Conservation (phyloP, 2,113 vertebrate genomes). For the Phrynocephalus versicolor region DNA sequence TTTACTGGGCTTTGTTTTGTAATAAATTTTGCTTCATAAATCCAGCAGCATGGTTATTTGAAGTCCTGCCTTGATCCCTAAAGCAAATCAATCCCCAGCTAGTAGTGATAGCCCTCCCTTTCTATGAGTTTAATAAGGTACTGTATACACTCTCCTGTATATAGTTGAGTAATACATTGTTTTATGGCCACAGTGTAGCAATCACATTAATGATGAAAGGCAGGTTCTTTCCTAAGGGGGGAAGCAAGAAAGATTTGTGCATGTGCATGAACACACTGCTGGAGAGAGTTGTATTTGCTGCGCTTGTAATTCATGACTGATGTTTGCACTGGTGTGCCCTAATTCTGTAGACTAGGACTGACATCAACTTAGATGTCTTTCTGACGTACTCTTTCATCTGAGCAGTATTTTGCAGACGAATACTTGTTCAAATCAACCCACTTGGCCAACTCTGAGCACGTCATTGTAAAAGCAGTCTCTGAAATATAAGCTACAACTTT, state of each 20-base stretch:
- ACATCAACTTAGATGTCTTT: conserved; percentile 6
- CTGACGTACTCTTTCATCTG: background rate
- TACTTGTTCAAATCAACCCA: background rate
- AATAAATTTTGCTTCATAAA: conserved; percentile 44
- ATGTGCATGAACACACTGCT: background rate
- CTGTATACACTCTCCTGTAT: conserved; percentile 25
- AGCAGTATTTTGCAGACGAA: background rate
- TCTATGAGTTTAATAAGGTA: conserved; percentile 33
- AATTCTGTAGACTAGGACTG: conserved; percentile 8
- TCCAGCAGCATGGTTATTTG: conserved; percentile 47
- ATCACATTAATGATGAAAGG: conserved; percentile 20
- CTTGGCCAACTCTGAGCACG: background rate
- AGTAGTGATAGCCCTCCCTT: conserved; percentile 13
- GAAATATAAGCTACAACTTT: background rate
- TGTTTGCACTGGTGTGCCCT: conserved; percentile 1
- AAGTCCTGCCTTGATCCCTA: conserved; percentile 52
- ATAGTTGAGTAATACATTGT: background rate
- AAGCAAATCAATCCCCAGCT: conserved; percentile 14
- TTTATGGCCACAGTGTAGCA: conserved; percentile 37
- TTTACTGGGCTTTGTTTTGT: conserved; percentile 51
- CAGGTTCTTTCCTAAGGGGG: conserved; percentile 23
- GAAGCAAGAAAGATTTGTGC: conserved; percentile 7
- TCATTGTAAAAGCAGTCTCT: background rate
- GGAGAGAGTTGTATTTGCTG: background rate
- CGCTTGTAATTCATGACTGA: conserved; percentile 6